phyloP scores from a whole-genome alignment of 2,113 vertebrate genomes.

The Emydura subglobosa region DNA sequence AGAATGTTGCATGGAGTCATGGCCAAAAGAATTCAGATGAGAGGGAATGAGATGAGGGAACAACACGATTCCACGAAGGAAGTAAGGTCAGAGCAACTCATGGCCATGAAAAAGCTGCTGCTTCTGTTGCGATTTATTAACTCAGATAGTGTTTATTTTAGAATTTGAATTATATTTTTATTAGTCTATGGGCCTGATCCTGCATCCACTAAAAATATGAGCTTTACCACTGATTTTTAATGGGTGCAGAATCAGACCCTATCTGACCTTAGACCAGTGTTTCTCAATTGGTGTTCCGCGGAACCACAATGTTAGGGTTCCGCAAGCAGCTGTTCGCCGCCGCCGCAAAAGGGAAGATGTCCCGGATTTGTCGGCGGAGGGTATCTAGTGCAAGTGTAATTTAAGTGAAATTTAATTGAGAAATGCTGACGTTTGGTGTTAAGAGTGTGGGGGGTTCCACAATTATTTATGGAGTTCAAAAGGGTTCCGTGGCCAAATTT shows the following conservation, averaged over 20 bases:
- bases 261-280: too few relatives aligned
- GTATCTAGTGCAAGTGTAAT: too few relatives aligned
- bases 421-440: too few relatives aligned
- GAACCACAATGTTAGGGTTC: too few relatives aligned
- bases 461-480: too few relatives aligned
- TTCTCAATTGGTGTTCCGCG: too few relatives aligned
- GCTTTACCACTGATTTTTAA: background rate
- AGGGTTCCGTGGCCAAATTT: too few relatives aligned
- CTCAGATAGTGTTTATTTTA: background rate
- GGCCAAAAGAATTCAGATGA: background rate
- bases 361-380: too few relatives aligned
- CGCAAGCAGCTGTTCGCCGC: too few relatives aligned
- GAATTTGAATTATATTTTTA: background rate
- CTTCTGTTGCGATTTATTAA: background rate
- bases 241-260: background rate
- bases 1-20: background rate
- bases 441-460: too few relatives aligned
- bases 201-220: rapidly evolving
- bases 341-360: too few relatives aligned
- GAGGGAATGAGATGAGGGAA: background rate
- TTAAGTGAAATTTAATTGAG: too few relatives aligned
- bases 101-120: background rate
- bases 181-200: background rate
- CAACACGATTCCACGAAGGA: background rate
- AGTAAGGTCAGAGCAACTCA: background rate